Evolutionary conservation across 2,113 vertebrate species (phyloP).

Genomic region (Sapayoa aenigma): DNA sequence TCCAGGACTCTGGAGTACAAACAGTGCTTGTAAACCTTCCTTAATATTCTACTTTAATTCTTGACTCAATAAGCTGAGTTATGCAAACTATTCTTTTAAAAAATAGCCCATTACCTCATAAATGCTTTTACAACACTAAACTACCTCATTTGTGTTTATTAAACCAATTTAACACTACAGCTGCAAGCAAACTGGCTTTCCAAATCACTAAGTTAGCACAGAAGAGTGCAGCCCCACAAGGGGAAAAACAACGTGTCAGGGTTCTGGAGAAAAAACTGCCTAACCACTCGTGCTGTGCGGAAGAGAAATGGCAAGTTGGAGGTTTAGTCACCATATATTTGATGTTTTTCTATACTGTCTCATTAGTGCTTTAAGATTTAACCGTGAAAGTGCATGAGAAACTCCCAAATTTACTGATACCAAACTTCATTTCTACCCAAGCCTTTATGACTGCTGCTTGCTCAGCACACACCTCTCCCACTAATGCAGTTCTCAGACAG

Average conservation of each 20-base stretch:
- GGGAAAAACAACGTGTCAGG: not conserved
- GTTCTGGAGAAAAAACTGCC: slow-evolving; percentile 8
- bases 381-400: not conserved
- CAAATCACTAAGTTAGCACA: slow-evolving; percentile 13
- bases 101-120: not conserved
- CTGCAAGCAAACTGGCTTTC: not conserved
- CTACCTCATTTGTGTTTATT: slow-evolving; percentile 8
- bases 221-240: not conserved
- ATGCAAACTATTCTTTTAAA: not conserved
- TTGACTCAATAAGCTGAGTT: not conserved
- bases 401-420: not conserved
- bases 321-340: not conserved
- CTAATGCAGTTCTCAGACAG: not conserved
- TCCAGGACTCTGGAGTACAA: not conserved
- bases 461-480: not conserved
- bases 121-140: not conserved
- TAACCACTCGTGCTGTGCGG: not conserved
- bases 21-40: not conserved
- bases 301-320: slow-evolving; percentile 9
- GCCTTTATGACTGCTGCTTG: not conserved
- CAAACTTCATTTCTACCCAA: not conserved
- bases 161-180: slow-evolving; percentile 40
- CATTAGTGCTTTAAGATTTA: not conserved
- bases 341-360: not conserved
- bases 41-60: not conserved